These are phyloP conservation scores for Proterorhinus semilunaris DNA, from an alignment of 2,113 vertebrate genomes.

Conservation along the genomic window DNA sequence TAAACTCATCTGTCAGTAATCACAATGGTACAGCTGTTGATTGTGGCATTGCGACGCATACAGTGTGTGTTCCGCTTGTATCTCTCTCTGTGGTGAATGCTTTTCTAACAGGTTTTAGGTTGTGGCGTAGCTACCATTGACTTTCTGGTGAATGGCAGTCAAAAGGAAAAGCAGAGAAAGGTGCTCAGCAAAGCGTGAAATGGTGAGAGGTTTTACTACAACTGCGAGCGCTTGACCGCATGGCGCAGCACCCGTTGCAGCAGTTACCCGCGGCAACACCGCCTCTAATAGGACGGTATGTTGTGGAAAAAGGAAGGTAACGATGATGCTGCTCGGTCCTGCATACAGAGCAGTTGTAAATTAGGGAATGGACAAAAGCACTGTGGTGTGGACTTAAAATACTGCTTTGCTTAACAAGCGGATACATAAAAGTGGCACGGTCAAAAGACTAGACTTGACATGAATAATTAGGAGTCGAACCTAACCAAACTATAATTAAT, in stretches of 20 bases:
- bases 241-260: slow-evolving; percentile 45
- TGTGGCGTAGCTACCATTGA: neutral
- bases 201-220: slow-evolving; percentile 66
- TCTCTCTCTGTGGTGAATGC: neutral
- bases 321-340: slow-evolving; percentile 21
- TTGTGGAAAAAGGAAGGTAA: neutral
- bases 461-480: neutral
- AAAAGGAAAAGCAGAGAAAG: slow-evolving; percentile 14
- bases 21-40: too few relatives aligned
- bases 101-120: neutral
- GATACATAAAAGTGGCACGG: neutral
- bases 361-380: slow-evolving; percentile 14
- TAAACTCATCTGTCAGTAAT: too few relatives aligned
- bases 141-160: slow-evolving; percentile 27
- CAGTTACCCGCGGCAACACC: slow-evolving; percentile 63
- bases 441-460: neutral
- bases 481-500: neutral
- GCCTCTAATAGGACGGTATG: slow-evolving; percentile 37
- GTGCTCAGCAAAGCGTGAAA: slow-evolving; percentile 61
- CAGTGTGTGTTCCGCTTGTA: too few relatives aligned
- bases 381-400: neutral
- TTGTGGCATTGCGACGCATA: too few relatives aligned
- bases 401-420: neutral
- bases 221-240: slow-evolving; percentile 61
- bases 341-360: slow-evolving; percentile 45